Percentiles rank a stretch among this genome's conserved stretches.
phyloP scores from a whole-genome alignment of 2,888 invertebrate species.

The Gnatocerus cornutus region DNA sequence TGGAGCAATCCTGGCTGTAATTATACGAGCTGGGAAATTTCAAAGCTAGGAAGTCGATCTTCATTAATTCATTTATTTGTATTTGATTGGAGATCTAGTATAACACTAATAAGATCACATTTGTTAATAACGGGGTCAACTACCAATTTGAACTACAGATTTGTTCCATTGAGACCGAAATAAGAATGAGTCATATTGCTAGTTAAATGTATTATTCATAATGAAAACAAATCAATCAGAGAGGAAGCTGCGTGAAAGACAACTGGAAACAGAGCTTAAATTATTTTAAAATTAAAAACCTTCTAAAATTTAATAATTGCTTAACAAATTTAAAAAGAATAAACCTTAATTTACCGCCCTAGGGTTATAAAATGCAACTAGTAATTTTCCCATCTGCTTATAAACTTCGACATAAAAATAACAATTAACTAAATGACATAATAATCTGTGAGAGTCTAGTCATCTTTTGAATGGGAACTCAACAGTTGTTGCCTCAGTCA shows the following conservation, averaged over 20 bases:
- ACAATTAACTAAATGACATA: slow-evolving; percentile 45
- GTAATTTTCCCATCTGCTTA: slow-evolving; percentile 28
- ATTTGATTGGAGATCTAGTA: slow-evolving; percentile 57
- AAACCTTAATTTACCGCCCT: background rate
- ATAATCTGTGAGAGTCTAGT: slow-evolving; percentile 41
- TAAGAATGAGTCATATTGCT: slow-evolving; percentile 57
- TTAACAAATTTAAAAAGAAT: background rate
- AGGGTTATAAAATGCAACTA: slow-evolving; percentile 1
- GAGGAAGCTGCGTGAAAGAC: background rate
- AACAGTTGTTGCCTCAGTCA: slow-evolving; percentile 31
- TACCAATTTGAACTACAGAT: slow-evolving; percentile 62
- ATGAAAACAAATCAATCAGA: slow-evolving; percentile 50
- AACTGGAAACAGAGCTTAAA: too few relatives aligned
- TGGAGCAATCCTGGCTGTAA: background rate
- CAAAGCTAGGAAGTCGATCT: background rate
- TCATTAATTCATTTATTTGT: slow-evolving; percentile 57
- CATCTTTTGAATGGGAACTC: slow-evolving; percentile 41
- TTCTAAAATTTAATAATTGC: too few relatives aligned
- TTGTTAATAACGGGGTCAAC: slow-evolving; percentile 61
- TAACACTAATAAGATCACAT: slow-evolving; percentile 60
- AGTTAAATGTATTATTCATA: slow-evolving; percentile 47
- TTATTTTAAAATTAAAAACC: too few relatives aligned
- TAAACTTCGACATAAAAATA: slow-evolving; percentile 26
- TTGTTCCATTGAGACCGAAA: slow-evolving; percentile 60
- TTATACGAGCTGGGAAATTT: background rate